Percentiles rank a stretch among this genome's conserved stretches.
Conservation (phyloP, 2,113 vertebrate genomes). For the Pluvianellus socialis region DNA sequence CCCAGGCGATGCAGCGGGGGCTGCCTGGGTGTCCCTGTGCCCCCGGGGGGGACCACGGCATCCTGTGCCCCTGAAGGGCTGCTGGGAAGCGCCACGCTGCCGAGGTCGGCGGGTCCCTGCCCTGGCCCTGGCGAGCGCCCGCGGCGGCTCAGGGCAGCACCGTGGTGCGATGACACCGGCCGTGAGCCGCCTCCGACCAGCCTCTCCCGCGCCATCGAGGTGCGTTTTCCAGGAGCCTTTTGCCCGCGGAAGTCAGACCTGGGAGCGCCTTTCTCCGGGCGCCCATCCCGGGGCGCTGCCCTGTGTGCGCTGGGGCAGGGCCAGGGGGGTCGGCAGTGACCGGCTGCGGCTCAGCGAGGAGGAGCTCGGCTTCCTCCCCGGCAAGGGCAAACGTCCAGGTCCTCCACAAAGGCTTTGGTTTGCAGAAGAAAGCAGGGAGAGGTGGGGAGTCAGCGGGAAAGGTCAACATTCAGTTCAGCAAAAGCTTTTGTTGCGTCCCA, state of each 20-base stretch:
- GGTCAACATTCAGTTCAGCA: not conserved
- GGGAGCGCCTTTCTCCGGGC: not conserved
- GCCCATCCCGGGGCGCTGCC: not conserved
- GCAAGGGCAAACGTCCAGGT: not conserved
- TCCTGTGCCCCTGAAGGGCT: not conserved
- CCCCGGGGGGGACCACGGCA: fast-evolving
- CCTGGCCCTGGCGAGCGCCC: too few relatives aligned
- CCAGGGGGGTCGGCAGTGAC: fast-evolving
- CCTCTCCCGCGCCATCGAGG: fast-evolving
- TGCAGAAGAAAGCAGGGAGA: not conserved
- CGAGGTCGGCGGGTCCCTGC: not conserved
- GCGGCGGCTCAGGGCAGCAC: not conserved
- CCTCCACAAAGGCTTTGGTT: not conserved
- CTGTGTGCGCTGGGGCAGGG: not conserved
- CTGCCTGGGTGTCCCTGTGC: fast-evolving
- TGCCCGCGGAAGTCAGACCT: not conserved
- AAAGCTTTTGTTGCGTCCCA: not conserved
- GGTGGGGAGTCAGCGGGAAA: not conserved
- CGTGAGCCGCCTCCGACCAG: fast-evolving
- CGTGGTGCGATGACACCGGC: fast-evolving
- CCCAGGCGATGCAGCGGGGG: fast-evolving
- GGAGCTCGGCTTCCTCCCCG: not conserved
- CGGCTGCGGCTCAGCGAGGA: not conserved
- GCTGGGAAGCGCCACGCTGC: not conserved
- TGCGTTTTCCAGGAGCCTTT: not conserved